A percentile compares a stretch with the other conserved stretches of the same genome.
Conservation (phyloP, 2,797 vertebrate species). For the Argya squamiceps region DNA sequence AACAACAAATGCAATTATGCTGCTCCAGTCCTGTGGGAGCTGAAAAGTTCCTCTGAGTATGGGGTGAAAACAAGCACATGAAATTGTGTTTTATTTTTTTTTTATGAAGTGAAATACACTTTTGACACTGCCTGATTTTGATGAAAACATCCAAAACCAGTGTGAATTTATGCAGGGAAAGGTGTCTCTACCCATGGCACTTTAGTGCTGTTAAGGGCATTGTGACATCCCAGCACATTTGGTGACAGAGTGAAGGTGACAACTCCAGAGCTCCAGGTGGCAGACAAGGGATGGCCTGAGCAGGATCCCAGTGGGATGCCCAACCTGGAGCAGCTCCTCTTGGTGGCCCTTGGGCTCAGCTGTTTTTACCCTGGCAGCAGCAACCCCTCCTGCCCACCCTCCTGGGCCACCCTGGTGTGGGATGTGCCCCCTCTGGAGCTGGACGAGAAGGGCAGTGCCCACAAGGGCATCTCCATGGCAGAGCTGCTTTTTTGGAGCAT, state of each 20-base stretch:
- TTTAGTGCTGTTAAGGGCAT: accelerated
- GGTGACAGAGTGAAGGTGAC: not conserved
- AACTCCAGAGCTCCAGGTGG: not conserved
- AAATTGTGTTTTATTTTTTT: accelerated
- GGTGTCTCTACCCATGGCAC: not conserved
- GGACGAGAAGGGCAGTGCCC: not conserved
- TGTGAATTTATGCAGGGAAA: accelerated
- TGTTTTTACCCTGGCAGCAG: not conserved
- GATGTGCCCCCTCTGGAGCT: not conserved
- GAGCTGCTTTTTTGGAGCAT: not conserved
- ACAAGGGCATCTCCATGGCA: accelerated
- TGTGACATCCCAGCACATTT: not conserved
- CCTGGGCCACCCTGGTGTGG: slow-evolving; percentile 17
- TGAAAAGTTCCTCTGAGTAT: not conserved
- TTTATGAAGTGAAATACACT: accelerated
- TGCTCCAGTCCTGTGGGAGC: not conserved
- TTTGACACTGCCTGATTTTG: not conserved
- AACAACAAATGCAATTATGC: not conserved
- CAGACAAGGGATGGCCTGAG: not conserved
- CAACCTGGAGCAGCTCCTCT: not conserved
- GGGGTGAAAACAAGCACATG: not conserved
- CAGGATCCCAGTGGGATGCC: not conserved
- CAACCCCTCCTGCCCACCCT: accelerated
- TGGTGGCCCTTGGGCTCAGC: not conserved
- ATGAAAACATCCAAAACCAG: accelerated